These are phyloP conservation scores for Papilio dardanus DNA, from an alignment of 1,140 invertebrate species.

Conservation along the genomic window DNA sequence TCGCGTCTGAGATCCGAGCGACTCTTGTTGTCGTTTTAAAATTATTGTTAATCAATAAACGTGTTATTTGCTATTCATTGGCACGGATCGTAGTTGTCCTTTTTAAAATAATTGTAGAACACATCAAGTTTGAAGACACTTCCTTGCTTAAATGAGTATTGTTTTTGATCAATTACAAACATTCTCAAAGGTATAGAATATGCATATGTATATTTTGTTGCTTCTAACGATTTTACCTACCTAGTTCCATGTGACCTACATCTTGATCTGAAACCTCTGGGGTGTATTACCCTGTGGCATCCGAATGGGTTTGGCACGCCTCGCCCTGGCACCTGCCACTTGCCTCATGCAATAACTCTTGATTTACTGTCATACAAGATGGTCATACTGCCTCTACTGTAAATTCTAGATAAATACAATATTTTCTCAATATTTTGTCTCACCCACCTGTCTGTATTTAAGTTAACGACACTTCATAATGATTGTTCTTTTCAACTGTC, in stretches of 20 bases:
- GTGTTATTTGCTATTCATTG: constrained; percentile 2
- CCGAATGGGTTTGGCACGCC: constrained; percentile 22
- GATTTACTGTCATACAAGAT: constrained; percentile 28
- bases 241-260: background rate
- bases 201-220: too few relatives aligned
- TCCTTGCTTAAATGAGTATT: background rate
- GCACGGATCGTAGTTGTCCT: background rate
- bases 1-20: background rate
- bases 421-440: background rate
- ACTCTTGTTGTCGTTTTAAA: constrained; percentile 33
- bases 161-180: too few relatives aligned
- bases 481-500: too few relatives aligned
- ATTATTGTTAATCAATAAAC: constrained; percentile 47
- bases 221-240: background rate
- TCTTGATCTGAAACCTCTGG: constrained; percentile 26
- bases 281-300: constrained; percentile 22
- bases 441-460: too few relatives aligned
- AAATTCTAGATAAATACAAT: background rate
- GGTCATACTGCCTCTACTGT: background rate
- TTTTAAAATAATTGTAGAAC: background rate
- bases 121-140: too few relatives aligned
- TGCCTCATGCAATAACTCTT: constrained; percentile 3
- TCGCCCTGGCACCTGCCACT: constrained; percentile 24
- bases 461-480: too few relatives aligned
- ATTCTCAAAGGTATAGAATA: too few relatives aligned